phyloP scores from a whole-genome alignment of 2,888 invertebrate species.

The Xestoiulus laeticollis region DNA sequence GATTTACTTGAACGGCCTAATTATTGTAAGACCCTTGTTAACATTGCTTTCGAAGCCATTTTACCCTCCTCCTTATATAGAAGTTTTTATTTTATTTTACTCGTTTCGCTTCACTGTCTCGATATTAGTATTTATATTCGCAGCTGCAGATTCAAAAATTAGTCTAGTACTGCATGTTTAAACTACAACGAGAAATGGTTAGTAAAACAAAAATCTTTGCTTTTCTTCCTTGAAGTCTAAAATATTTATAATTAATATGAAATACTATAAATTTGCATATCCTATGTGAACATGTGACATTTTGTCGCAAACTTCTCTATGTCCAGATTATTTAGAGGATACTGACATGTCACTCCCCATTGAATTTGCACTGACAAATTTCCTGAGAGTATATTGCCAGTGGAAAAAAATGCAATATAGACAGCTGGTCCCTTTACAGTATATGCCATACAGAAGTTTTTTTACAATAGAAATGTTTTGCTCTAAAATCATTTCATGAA shows the following conservation, averaged over 20 bases:
- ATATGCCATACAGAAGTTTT: too few species aligned
- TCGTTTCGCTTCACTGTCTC: slow-evolving; percentile 12
- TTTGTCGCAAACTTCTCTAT: neutral
- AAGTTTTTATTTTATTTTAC: neutral
- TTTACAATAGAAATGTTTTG: too few species aligned
- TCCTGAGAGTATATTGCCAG: too few species aligned
- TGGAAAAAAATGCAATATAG: too few species aligned
- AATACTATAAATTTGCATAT: slow-evolving; percentile 12
- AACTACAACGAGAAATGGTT: neutral
- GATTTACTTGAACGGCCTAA: neutral
- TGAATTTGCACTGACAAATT: too few species aligned
- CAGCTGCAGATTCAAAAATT: neutral
- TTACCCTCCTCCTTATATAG: neutral
- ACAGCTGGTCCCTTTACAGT: too few species aligned
- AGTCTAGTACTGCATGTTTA: neutral
- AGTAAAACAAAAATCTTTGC: neutral
- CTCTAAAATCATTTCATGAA: too few species aligned
- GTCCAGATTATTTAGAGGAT: too few species aligned
- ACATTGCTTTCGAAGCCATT: neutral
- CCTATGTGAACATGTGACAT: neutral
- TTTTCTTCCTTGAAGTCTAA: neutral
- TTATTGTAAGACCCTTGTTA: neutral
- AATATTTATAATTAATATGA: too few species aligned
- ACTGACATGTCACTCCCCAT: too few species aligned
- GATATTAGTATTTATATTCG: neutral